Base-by-base conservation (phyloP, 2,797 vertebrate species). In the Onychomys torridus region DNA sequence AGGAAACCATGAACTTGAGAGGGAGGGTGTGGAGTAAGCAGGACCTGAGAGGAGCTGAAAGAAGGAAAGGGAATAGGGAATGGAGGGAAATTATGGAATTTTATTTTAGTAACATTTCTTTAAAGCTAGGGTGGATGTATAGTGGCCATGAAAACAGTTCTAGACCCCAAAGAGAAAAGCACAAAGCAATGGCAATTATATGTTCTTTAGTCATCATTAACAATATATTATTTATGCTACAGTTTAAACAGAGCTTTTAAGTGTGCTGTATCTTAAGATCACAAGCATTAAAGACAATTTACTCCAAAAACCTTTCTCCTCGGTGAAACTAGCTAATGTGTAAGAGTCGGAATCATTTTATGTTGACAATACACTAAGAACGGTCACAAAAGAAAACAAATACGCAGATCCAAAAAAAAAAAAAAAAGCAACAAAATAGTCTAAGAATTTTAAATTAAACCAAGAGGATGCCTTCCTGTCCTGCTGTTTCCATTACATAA, bases 281-380 rank as follows among this genome's bases (percentile, higher is more conserved):
- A 84, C 3, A 76, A 25, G 25, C 71, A 81, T 76, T 83, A 82
- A 89, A 85, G 63, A 84, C 90, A 94, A 81, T 1, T n/a, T 65
- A 55, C 13, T 49, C 82, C 52, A 91, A 61, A 90, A 97, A 92
- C 81, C 25, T 27, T 59, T 85, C 67, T 87, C 40, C n/a, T 43
- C n/a, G 67, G 23, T 85, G 61, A 93, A 89, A 89, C 16, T 90
- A 59, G 71, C 49, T 46, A 81, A 85, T 63, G 29, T 32, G 55
- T 43, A 52, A 65, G n/a, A 73, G n/a, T 57, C 75, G 34, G 27
- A 75, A 34, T 93, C 55, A 57, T 17, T 82, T n/a, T 37, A 83
- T 25, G 5, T 37, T 89, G 75, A 89, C 76, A 93, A 95, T 55
- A 40, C 10, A 76, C 57, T 43, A 7, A 91, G 46, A 83, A 25